Evolutionary conservation across 2,113 vertebrate genomes (phyloP).

Genomic region (Python bivittatus): DNA sequence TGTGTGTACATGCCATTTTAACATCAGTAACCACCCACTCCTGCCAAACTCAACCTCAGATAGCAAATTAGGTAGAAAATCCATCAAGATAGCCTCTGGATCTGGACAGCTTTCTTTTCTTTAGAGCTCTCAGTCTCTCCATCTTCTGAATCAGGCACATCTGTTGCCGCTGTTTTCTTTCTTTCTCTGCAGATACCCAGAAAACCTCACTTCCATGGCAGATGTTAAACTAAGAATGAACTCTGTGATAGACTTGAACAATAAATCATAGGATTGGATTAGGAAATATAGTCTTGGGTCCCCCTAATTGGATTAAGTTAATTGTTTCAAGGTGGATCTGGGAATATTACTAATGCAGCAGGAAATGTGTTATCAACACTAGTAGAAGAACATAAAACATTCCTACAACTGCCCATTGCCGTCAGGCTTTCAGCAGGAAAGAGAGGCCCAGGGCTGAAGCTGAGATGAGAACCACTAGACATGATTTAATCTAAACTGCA

Average conservation of each 20-base stretch:
- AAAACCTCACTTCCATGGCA: background rate
- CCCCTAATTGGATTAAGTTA: slow-evolving; percentile 62
- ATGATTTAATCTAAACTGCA: background rate
- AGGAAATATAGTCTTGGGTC: slow-evolving; percentile 43
- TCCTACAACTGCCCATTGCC: background rate
- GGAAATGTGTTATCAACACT: slow-evolving; percentile 34
- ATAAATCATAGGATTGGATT: slow-evolving; percentile 64
- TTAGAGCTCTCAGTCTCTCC: background rate
- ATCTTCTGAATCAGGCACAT: background rate
- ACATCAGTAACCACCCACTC: background rate
- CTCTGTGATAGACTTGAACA: slow-evolving; percentile 22
- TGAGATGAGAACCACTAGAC: background rate
- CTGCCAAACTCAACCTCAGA: background rate
- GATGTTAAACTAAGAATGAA: slow-evolving; percentile 53
- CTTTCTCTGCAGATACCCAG: background rate
- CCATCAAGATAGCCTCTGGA: background rate
- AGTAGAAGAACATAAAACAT: slow-evolving; percentile 3
- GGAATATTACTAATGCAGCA: background rate
- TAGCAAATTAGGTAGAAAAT: background rate
- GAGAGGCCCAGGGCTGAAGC: slow-evolving; percentile 12
- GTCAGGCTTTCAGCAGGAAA: background rate
- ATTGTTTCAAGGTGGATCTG: slow-evolving; percentile 64
- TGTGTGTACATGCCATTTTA: background rate
- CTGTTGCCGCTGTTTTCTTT: background rate
- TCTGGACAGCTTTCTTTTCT: background rate